These are phyloP conservation scores for Morpho deidamia DNA, from an alignment of 2,888 invertebrate species.

Conservation along the genomic window DNA sequence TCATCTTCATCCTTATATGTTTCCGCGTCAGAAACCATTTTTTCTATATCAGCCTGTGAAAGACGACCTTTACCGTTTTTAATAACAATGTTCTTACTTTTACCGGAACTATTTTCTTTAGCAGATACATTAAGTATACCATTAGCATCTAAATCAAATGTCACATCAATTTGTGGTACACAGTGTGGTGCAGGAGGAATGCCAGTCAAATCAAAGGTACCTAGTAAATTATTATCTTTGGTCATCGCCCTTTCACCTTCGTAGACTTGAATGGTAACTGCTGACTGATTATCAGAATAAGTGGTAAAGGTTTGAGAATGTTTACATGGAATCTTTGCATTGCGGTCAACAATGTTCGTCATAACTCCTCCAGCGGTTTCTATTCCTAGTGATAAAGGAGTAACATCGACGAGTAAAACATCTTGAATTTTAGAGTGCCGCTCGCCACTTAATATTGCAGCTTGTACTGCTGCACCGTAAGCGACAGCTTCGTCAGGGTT, in stretches of 20 bases:
- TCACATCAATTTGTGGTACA: slow-evolving; percentile 82
- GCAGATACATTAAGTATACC: slow-evolving; percentile 91
- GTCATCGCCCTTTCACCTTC: slow-evolving; percentile 89
- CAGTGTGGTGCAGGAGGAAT: slow-evolving; percentile 83
- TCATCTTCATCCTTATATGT: slow-evolving; percentile 84
- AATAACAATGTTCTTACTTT: slow-evolving; percentile 86
- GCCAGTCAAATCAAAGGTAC: slow-evolving; percentile 81
- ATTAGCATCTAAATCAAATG: slow-evolving; percentile 87
- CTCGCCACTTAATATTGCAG: slow-evolving; percentile 84
- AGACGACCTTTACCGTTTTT: slow-evolving; percentile 90
- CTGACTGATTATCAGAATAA: slow-evolving; percentile 87
- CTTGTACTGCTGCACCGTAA: slow-evolving; percentile 86
- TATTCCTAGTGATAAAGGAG: slow-evolving; percentile 83
- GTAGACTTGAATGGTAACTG: slow-evolving; percentile 84
- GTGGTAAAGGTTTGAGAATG: slow-evolving; percentile 87
- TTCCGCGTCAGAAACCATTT: slow-evolving; percentile 88
- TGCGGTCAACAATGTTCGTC: slow-evolving; percentile 85
- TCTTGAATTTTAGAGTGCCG: slow-evolving; percentile 86
- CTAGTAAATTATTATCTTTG: slow-evolving; percentile 84
- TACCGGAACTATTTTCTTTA: slow-evolving; percentile 81
- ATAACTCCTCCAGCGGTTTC: slow-evolving; percentile 89
- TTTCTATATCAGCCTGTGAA: slow-evolving; percentile 89
- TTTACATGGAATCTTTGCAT: slow-evolving; percentile 84
- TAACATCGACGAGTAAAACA: slow-evolving; percentile 75
- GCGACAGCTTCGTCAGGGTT: slow-evolving; percentile 91